Evolutionary conservation across 2,797 vertebrate species (phyloP).

Genomic region (Gastrophryne carolinensis): DNA sequence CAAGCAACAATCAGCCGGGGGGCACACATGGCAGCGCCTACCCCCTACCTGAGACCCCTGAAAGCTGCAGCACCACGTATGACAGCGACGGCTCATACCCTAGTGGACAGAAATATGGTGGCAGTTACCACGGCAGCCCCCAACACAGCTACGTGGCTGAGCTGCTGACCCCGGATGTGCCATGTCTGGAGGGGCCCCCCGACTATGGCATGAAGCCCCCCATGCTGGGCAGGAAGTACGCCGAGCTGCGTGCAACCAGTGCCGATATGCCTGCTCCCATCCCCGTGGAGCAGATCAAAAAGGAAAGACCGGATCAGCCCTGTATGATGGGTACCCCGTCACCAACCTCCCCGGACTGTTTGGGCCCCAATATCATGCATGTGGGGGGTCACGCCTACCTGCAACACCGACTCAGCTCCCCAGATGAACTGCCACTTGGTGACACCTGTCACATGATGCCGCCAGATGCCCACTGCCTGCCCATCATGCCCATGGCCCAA

Average conservation of each 20-base stretch:
- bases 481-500: constrained; percentile 43
- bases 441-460: constrained; percentile 55
- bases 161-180: constrained; percentile 77
- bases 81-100: constrained; percentile 72
- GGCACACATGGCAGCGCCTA: constrained; percentile 64
- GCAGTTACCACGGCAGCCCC: constrained; percentile 65
- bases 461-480: constrained; percentile 54
- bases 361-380: constrained; percentile 62
- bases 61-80: constrained; percentile 78
- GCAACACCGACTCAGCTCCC: constrained; percentile 39
- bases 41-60: constrained; percentile 83
- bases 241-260: constrained; percentile 73
- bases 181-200: constrained; percentile 52
- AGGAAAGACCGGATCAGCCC: constrained; percentile 72
- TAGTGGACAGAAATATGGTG: constrained; percentile 60
- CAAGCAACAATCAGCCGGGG: constrained; percentile 62
- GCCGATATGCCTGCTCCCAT: constrained; percentile 57
- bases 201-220: constrained; percentile 60
- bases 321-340: constrained; percentile 73
- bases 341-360: constrained; percentile 60
- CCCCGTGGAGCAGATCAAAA: constrained; percentile 71
- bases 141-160: constrained; percentile 82
- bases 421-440: constrained; percentile 52
- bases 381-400: neutral
- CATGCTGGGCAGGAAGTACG: constrained; percentile 74